Percentiles rank a stretch among this genome's conserved stretches.
Conservation (phyloP, 2,888 invertebrate genomes). For the Drosophila falleni region DNA sequence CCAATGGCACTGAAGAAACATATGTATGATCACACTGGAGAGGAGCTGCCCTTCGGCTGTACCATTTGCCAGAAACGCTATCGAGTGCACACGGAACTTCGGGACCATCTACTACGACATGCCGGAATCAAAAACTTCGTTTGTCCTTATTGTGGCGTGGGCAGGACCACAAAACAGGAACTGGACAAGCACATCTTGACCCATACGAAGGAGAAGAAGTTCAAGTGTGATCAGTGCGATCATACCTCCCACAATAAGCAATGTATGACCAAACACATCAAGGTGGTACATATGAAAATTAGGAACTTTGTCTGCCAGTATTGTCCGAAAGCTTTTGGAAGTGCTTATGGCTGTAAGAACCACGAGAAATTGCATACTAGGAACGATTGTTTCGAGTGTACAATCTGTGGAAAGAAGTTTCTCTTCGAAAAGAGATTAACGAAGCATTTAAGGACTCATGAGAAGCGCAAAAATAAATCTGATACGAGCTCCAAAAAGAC, state of each 20-base stretch:
- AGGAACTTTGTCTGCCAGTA: slow-evolving; percentile 83
- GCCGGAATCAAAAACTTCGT: slow-evolving; percentile 84
- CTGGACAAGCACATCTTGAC: slow-evolving; percentile 84
- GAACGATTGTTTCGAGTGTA: slow-evolving; percentile 82
- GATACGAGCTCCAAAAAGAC: slow-evolving; percentile 22
- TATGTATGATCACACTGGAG: slow-evolving; percentile 83
- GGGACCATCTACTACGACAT: slow-evolving; percentile 83
- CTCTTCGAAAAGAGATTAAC: slow-evolving; percentile 81
- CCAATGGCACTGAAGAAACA: slow-evolving; percentile 83
- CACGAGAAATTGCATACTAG: slow-evolving; percentile 82
- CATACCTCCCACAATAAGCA: slow-evolving; percentile 82
- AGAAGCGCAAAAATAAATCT: slow-evolving; percentile 71
- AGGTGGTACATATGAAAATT: slow-evolving; percentile 82
- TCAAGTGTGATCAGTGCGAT: slow-evolving; percentile 76
- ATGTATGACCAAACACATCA: slow-evolving; percentile 79
- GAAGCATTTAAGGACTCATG: slow-evolving; percentile 81
- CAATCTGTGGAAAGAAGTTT: slow-evolving; percentile 80
- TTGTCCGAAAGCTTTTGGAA: slow-evolving; percentile 82
- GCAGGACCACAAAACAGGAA: slow-evolving; percentile 83
- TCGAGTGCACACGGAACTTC: slow-evolving; percentile 82
- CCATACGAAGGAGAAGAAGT: slow-evolving; percentile 83
- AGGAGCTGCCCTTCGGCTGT: slow-evolving; percentile 82
- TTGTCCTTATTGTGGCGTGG: slow-evolving; percentile 83
- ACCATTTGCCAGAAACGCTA: slow-evolving; percentile 82
- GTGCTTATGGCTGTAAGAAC: slow-evolving; percentile 81